A percentile compares a stretch with the other conserved stretches of the same genome.
phyloP scores from a whole-genome alignment of 2,113 vertebrate genomes.

The Oncorhynchus kisutch region DNA sequence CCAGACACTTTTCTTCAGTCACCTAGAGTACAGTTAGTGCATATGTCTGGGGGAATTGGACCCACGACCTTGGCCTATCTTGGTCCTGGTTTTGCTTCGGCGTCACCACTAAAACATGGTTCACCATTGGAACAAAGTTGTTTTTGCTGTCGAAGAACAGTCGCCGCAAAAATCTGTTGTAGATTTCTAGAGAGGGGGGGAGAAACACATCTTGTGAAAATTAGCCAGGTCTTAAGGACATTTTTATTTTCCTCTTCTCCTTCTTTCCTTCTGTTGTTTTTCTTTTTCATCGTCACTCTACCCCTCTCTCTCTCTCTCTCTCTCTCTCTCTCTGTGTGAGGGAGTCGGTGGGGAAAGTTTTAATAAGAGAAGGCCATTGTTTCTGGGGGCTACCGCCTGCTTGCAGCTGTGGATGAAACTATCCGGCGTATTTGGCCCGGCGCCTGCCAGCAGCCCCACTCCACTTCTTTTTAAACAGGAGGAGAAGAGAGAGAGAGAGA shows the following conservation, averaged over 20 bases:
- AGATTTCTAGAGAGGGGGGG: not conserved
- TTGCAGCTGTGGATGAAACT: slow-evolving; percentile 75
- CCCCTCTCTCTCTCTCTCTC: not conserved
- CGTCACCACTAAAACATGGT: not conserved
- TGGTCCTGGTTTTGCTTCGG: no score
- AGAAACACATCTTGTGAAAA: slow-evolving; percentile 16
- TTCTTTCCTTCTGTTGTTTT: slow-evolving; percentile 24
- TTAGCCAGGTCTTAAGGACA: slow-evolving; percentile 25
- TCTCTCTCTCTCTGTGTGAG: slow-evolving; percentile 31
- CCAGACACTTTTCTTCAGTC: no score
- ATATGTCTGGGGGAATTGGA: no score
- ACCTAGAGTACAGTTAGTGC: no score
- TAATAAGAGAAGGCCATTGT: slow-evolving; percentile 73
- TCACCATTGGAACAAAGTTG: no score
- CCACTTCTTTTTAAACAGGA: slow-evolving; percentile 41
- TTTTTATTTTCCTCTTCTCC: slow-evolving; percentile 26
- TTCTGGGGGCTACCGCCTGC: slow-evolving; percentile 56
- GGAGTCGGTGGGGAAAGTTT: slow-evolving; percentile 46
- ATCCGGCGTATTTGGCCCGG: slow-evolving; percentile 66
- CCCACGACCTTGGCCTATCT: not conserved
- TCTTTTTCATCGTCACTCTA: not conserved
- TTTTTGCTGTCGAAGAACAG: no score
- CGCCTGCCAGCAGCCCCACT: slow-evolving; percentile 44
- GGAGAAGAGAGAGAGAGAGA: slow-evolving; percentile 13
- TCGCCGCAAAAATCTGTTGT: no score